Evolutionary conservation across 23 tunicate species (phyloP).

Genomic region (Clavelina lepadiformis): DNA sequence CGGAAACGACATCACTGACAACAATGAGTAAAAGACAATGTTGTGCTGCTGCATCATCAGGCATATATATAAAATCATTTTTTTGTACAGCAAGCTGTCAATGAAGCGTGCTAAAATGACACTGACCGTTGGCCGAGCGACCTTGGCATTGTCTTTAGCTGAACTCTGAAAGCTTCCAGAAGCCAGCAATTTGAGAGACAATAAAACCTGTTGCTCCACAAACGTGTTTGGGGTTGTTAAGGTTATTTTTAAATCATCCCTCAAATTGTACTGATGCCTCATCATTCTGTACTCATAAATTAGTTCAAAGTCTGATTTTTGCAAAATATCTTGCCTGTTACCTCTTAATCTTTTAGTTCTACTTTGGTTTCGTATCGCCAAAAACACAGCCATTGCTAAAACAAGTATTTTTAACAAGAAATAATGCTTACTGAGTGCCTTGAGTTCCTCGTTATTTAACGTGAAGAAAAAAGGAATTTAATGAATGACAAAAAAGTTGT

Average conservation of each 20-base stretch:
- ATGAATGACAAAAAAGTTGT: no score
- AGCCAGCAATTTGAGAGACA: conserved; percentile 3
- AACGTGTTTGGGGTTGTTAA: not conserved
- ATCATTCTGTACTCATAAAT: not conserved
- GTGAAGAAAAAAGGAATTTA: no score
- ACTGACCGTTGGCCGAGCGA: conserved; percentile 27
- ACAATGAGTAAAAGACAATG: no score
- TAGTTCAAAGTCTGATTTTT: not conserved
- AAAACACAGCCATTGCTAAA: conserved; percentile 3
- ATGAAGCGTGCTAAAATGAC: conserved; percentile 2
- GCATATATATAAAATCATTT: conserved; percentile 14
- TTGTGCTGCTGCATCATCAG: not conserved
- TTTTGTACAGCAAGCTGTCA: conserved; percentile 19
- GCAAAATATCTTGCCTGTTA: not conserved
- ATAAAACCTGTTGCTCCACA: conserved; percentile 9
- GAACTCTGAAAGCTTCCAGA: conserved; percentile 33
- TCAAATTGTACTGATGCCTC: conserved; percentile 3
- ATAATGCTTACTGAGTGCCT: no score
- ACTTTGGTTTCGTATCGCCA: not conserved
- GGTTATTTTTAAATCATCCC: conserved; percentile 11
- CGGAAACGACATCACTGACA: no score
- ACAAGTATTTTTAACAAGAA: no score
- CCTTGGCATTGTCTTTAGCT: conserved; percentile 27
- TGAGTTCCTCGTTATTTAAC: no score
- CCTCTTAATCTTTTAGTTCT: not conserved